Evolutionary conservation across 2,797 vertebrate genomes (phyloP).

Genomic region (Varecia variegata): DNA sequence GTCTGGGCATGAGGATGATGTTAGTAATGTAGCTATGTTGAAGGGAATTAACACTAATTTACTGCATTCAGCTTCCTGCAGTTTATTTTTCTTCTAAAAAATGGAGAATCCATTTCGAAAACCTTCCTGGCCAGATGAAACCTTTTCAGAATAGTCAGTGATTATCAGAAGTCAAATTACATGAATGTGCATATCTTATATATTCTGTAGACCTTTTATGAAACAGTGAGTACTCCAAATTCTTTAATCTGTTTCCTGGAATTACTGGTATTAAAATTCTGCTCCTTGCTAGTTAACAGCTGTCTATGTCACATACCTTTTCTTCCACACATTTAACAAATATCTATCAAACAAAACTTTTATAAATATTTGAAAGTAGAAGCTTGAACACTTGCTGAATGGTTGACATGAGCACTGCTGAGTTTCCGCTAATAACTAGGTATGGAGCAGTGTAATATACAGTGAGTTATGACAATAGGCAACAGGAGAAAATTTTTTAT

Average conservation of each 20-base stretch:
- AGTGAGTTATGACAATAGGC: background rate
- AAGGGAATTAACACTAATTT: background rate
- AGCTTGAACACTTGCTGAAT: background rate
- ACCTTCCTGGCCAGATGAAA: background rate
- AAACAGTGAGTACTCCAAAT: background rate
- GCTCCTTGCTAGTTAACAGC: background rate
- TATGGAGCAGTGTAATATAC: background rate
- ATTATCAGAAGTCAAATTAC: background rate
- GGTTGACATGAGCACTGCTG: background rate
- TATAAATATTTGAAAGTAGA: background rate
- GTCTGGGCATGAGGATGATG: background rate
- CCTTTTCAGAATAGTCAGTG: background rate
- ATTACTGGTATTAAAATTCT: background rate
- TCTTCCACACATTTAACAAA: background rate
- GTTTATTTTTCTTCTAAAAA: background rate
- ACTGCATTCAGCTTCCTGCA: background rate
- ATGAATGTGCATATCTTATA: background rate
- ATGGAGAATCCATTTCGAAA: background rate
- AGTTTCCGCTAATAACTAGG: background rate
- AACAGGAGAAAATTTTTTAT: background rate
- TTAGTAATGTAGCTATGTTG: background rate
- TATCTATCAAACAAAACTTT: background rate
- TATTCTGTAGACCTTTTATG: background rate
- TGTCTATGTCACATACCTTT: background rate
- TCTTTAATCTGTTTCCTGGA: background rate